These are phyloP conservation scores for Oreochromis tanganicae DNA, from an alignment of 2,113 vertebrate genomes.

Conservation along the genomic window DNA sequence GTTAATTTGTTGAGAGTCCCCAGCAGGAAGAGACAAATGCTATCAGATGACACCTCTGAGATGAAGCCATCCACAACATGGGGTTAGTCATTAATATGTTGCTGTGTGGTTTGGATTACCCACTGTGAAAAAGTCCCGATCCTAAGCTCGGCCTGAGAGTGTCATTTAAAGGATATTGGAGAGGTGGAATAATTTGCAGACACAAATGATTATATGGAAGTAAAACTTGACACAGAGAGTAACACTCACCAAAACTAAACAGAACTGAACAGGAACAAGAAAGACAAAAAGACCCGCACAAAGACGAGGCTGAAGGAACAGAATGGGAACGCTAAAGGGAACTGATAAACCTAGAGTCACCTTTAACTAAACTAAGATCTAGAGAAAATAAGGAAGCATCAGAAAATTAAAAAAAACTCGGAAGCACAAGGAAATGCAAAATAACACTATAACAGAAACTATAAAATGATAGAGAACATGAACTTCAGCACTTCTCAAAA, in stretches of 20 bases:
- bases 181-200: neutral
- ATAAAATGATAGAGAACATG: neutral
- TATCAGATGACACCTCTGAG: neutral
- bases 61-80: neutral
- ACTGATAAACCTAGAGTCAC: neutral
- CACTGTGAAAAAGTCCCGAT: neutral
- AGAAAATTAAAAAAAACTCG: neutral
- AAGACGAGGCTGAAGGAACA: neutral
- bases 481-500: neutral
- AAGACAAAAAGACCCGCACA: neutral
- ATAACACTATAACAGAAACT: neutral
- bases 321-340: neutral
- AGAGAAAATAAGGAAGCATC: neutral
- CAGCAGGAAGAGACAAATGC: neutral
- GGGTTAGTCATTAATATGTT: neutral
- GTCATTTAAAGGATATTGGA: neutral
- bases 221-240: neutral
- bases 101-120: neutral
- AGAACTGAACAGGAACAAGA: neutral
- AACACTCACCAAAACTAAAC: neutral
- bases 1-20: neutral
- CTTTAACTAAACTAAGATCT: neutral
- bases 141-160: neutral
- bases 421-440: neutral
- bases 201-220: neutral